Evolutionary conservation across 2,113 vertebrate species (phyloP), one percentile per base, ranked within the genome.

Genomic region (Columbina picui): DNA sequence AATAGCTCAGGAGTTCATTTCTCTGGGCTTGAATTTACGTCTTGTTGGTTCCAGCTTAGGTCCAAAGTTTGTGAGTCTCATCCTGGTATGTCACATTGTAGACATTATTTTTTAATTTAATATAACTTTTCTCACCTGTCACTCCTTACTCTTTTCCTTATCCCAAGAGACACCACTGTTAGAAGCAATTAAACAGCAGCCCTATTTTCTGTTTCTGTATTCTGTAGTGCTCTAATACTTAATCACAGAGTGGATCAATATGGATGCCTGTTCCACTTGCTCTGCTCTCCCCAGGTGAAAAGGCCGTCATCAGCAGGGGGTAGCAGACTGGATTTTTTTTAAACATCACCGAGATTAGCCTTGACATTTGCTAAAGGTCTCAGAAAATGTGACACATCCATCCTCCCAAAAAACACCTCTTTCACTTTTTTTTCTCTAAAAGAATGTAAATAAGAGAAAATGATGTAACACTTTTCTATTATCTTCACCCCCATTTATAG

Each of bases 121-220:
- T 47, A 49, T n/a, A 50, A 56, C 2, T 77, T 92, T 59, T 73
- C 47, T 96, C 45, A 59, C 12, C 14, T 78, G 25, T 75, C 43
- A n/a, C 6, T 63, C 15, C 14, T 10, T 52, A 27, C 36, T 4
- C 14, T 1, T 0, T 23, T 71, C 61, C 12, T 61, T 17, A 30
- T 90, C 49, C 23, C 57, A 77, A 53, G 7, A 60, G 38, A 27
- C 20, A 78, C 8, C 23, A 7, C 34, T 59, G 27, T 67, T 29
- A 80, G 60, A 94, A 67, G 38, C 64, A 91, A 94, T 89, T 86
- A 90, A 90, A 82, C 29, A 80, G 56, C 64, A 90, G 20, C 32
- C 50, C 4, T 19, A 23, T 93, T 73, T 92, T 91, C 75, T 45
- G 10, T 86, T 89, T 85, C 68, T 71, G 34, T 89, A 32, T 96